Evolutionary conservation across 2,888 invertebrate genomes (phyloP).

Genomic region (Mimas tiliae): DNA sequence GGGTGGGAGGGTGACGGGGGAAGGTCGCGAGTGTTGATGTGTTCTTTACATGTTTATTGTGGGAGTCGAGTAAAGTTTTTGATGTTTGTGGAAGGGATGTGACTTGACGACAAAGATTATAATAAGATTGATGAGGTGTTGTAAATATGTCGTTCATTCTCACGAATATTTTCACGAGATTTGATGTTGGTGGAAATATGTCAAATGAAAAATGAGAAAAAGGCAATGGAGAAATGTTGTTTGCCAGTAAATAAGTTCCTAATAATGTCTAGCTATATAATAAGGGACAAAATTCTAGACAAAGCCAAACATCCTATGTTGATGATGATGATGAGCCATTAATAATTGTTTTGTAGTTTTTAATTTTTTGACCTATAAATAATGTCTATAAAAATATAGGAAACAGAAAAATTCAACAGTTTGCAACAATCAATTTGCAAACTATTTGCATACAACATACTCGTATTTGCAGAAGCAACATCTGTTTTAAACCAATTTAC

Average conservation of each 20-base stretch:
- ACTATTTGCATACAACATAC: not conserved
- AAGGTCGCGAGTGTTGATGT: conserved; percentile 22
- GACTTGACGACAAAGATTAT: conserved; percentile 17
- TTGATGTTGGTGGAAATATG: not conserved
- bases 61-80: conserved; percentile 1
- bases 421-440: too few species aligned
- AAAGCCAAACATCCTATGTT: too few species aligned
- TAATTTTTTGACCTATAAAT: too few species aligned
- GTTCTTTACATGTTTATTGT: conserved; percentile 25
- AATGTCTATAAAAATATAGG: not conserved
- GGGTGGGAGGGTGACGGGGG: not conserved
- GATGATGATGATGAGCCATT: too few species aligned
- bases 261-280: too few species aligned
- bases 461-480: conserved; percentile 3
- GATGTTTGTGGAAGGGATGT: conserved; percentile 13
- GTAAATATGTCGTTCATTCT: not conserved
- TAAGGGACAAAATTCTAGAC: too few species aligned
- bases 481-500: not conserved
- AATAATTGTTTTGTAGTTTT: too few species aligned
- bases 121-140: conserved; percentile 18
- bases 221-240: not conserved
- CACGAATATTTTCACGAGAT: not conserved
- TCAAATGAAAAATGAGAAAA: not conserved
- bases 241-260: too few species aligned
- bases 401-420: not conserved